A percentile compares a stretch with the other conserved stretches of the same genome.
Evolutionary conservation across 2,113 vertebrate genomes (phyloP).

Genomic region (Electrona antarctica): DNA sequence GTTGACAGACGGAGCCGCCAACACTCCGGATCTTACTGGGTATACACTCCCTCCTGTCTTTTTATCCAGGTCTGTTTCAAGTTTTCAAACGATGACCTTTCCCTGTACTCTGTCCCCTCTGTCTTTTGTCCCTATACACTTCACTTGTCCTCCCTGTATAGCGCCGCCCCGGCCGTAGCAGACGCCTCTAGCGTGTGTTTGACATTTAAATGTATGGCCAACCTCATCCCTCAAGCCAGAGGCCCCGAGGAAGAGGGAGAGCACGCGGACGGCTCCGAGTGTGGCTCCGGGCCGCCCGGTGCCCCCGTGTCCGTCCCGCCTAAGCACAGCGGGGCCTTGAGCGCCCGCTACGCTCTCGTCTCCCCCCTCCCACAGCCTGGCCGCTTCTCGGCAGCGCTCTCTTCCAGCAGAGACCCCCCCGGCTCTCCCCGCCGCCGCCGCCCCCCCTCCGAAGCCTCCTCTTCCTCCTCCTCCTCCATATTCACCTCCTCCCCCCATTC

Average conservation of each 20-base stretch:
- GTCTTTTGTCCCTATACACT: constrained; percentile 52
- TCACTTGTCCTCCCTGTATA: constrained; percentile 68
- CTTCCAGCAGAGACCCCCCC: neutral
- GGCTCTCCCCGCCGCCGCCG: constrained; percentile 61
- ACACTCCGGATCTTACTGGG: too few relatives aligned
- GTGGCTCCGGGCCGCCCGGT: constrained; percentile 35
- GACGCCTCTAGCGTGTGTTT: constrained; percentile 76
- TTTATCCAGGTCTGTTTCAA: too few relatives aligned
- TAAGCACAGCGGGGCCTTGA: constrained; percentile 64
- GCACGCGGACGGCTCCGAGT: constrained; percentile 43
- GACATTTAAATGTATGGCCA: constrained; percentile 77
- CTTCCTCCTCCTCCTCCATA: constrained; percentile 60
- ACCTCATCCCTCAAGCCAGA: constrained; percentile 66
- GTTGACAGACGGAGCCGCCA: too few relatives aligned
- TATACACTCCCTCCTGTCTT: too few relatives aligned
- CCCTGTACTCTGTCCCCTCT: constrained; percentile 19
- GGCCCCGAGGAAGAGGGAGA: constrained; percentile 63
- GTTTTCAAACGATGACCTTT: constrained; percentile 19
- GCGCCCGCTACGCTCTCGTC: constrained; percentile 56
- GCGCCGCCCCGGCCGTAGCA: constrained; percentile 70
- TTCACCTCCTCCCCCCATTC: constrained; percentile 72
- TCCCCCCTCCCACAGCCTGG: constrained; percentile 48
- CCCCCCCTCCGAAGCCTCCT: constrained; percentile 57
- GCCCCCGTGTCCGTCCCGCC: constrained; percentile 65
- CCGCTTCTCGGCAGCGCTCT: neutral